phyloP scores from a whole-genome alignment of 2,113 vertebrate species.

The Gorilla gorilla region DNA sequence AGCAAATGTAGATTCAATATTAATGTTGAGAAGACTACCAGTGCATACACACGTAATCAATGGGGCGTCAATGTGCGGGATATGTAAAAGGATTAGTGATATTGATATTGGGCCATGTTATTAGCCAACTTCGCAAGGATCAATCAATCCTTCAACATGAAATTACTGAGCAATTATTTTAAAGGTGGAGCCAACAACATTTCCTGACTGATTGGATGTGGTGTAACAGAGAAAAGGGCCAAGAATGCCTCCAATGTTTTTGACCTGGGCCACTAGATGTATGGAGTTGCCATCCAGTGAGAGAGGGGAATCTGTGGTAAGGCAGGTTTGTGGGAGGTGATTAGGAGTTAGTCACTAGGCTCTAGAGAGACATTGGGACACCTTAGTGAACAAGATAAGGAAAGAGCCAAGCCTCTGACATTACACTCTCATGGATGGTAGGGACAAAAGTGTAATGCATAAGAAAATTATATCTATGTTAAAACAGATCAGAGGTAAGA shows the following conservation, averaged over 20 bases:
- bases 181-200: constrained; percentile 10
- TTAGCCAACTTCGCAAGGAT: constrained; percentile 1
- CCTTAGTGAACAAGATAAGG: background rate
- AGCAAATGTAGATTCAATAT: constrained; percentile 24
- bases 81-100: background rate
- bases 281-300: background rate
- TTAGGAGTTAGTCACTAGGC: background rate
- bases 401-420: background rate
- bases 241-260: background rate
- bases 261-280: background rate
- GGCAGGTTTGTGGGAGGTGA: background rate
- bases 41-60: background rate
- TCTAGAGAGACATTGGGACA: background rate
- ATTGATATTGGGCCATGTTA: constrained; percentile 1
- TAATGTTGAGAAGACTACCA: background rate
- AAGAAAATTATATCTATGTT: background rate
- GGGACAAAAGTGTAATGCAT: background rate
- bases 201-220: constrained; percentile 23
- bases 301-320: background rate
- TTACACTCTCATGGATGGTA: background rate
- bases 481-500: background rate
- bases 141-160: constrained; percentile 23
- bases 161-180: constrained; percentile 53
- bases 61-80: background rate
- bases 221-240: constrained; percentile 3